Evolutionary conservation across 2,113 vertebrate genomes (phyloP), one percentile per base, ranked within the genome.

Genomic region (Ictalurus furcatus): DNA sequence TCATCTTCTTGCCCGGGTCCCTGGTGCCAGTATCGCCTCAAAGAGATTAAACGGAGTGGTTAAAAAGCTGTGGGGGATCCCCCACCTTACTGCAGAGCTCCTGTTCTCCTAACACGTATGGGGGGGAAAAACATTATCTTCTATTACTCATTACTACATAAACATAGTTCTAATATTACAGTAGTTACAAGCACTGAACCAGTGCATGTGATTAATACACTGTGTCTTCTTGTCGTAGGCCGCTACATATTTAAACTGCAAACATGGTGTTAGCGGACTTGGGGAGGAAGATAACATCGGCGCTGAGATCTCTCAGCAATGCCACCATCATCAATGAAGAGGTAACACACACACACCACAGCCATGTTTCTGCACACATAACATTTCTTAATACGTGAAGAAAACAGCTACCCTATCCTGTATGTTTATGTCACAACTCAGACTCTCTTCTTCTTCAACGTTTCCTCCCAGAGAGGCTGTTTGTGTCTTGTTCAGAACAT

Each of bases 251-350:
- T 81, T 85, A 83, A 83, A 88, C 48, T 48, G 94, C 94, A 96
- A 97, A 95, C 92, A 99, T 99, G 98, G 98, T 99, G 94, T 95
- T 99, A 80, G 98, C 98, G 81, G 98, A 99, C 92, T 95, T 99
- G 90, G 98, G 98, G 92, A 97, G 98, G 93, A 99, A 99, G 95
- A 99, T 99, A 94, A 99, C 98, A 85, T 98, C 98, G 78, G 98
- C 98, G 40, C 95, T 99, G 94, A 97, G 98, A 94, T 99, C 98
- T 0, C 94, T 99, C 96, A 99, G 98, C 96, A 99, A 99, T 91
- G 98, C 98, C 93, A 99, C 98, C 0, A 99, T 99, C 92, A 99
- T 99, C 95, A 99, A 99, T 91, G 98, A 99, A 90, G 98, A 99
- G 98, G 98, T 99, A 93, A 23, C 91, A 91, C 63, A 56, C 85